Percentiles rank a stretch among this genome's conserved stretches.
phyloP scores from a whole-genome alignment of 2,113 vertebrate species.

The Colinus virginianus region DNA sequence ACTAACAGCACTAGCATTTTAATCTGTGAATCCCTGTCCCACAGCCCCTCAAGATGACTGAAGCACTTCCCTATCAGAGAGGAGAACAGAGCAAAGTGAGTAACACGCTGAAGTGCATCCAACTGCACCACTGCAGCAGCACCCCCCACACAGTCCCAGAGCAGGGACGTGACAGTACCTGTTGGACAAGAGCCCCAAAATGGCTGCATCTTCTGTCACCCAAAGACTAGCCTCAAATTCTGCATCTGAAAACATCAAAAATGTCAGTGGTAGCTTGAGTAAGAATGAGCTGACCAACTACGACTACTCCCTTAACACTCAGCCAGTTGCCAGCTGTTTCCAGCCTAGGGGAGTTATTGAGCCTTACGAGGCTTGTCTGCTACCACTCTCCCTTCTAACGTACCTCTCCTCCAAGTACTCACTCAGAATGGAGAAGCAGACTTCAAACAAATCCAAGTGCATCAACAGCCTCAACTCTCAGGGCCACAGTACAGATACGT shows the following conservation, averaged over 20 bases:
- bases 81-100: background rate
- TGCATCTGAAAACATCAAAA: background rate
- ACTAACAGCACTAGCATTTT: background rate
- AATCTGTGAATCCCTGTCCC: background rate
- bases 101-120: background rate
- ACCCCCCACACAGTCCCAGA: too few relatives aligned
- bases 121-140: accelerated
- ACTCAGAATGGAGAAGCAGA: background rate
- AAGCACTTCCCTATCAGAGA: accelerated
- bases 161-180: accelerated
- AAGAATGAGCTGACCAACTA: background rate
- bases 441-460: background rate
- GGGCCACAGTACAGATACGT: background rate
- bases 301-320: background rate
- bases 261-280: background rate
- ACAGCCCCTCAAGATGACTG: background rate
- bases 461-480: background rate
- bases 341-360: slow-evolving; percentile 16
- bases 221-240: background rate
- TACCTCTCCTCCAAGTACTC: background rate
- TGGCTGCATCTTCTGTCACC: background rate
- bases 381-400: background rate
- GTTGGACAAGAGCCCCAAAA: accelerated
- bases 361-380: background rate
- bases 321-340: background rate